Evolutionary conservation across 2,888 invertebrate species (phyloP).

Genomic region (Caenorhabditis drosophilae): DNA sequence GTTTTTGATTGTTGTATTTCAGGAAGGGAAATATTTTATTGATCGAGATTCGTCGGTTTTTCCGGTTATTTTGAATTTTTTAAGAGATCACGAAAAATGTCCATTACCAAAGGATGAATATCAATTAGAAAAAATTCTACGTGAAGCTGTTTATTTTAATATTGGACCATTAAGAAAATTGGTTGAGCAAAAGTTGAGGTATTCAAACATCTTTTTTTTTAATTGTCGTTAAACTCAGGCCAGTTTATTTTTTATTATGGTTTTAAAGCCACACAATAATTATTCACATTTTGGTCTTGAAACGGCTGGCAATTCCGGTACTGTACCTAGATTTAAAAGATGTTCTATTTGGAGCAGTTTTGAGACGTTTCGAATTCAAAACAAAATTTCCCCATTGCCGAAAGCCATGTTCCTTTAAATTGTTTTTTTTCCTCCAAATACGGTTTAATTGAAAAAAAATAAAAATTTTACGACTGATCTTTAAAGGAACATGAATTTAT

Average conservation of each 20-base stretch:
- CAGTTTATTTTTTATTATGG: too few relatives aligned
- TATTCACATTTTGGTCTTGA: too few relatives aligned
- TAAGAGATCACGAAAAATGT: constrained; percentile 47
- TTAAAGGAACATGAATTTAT: too few relatives aligned
- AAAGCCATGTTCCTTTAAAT: too few relatives aligned
- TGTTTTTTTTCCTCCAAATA: too few relatives aligned
- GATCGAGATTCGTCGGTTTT: constrained; percentile 50
- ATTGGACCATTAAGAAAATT: constrained; percentile 27
- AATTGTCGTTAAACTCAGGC: background rate
- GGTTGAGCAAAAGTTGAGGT: constrained; percentile 23
- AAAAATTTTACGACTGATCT: background rate
- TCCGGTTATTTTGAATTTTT: constrained; percentile 48
- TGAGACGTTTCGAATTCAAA: too few relatives aligned
- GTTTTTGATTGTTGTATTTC: constrained; percentile 9
- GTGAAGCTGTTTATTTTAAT: constrained; percentile 47
- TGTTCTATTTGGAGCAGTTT: too few relatives aligned
- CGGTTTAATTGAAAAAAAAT: background rate
- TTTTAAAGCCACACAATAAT: too few relatives aligned
- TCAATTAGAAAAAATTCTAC: constrained; percentile 33
- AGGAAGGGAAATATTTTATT: constrained; percentile 52
- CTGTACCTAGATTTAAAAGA: too few relatives aligned
- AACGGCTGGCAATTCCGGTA: too few relatives aligned
- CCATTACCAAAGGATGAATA: constrained; percentile 51
- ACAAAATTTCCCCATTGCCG: too few relatives aligned
- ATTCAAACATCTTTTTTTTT: background rate